Conservation (phyloP, 2,888 invertebrate species). For the Steinernema hermaphroditum region DNA sequence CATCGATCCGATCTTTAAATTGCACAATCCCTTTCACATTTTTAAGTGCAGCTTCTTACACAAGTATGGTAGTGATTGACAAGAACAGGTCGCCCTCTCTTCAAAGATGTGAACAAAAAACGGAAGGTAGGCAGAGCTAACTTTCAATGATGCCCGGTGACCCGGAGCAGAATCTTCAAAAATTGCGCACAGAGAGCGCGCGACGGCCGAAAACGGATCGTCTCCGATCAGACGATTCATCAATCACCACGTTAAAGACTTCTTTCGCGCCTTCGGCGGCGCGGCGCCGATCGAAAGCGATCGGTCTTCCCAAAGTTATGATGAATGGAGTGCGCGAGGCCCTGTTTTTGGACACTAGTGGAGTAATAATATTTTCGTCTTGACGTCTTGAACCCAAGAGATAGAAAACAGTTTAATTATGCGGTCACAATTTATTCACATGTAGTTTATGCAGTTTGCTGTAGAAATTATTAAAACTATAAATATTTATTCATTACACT, state of each 20-base stretch:
- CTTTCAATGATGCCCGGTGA: conserved; percentile 15
- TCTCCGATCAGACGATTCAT: conserved; percentile 17
- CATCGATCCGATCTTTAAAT: too few relatives aligned
- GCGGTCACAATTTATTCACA: too few relatives aligned
- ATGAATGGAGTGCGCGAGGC: background rate
- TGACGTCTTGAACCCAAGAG: background rate
- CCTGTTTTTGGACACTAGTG: conserved; percentile 9
- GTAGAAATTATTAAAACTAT: too few relatives aligned
- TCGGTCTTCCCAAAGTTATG: conserved; percentile 7
- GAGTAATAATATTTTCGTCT: conserved; percentile 13
- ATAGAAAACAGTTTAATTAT: too few relatives aligned
- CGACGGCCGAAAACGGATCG: conserved; percentile 25
- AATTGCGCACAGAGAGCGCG: conserved; percentile 22
- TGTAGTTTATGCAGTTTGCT: too few relatives aligned
- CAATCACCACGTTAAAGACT: conserved; percentile 12
- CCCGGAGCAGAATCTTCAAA: conserved; percentile 30
- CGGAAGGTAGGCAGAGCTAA: background rate
- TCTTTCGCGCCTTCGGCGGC: conserved; percentile 16
- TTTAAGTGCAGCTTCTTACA: too few relatives aligned
- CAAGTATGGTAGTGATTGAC: too few relatives aligned
- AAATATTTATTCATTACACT: too few relatives aligned
- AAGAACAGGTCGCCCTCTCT: background rate
- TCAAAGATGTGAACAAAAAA: background rate
- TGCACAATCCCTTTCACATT: too few relatives aligned
- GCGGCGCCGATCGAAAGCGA: background rate